These are phyloP conservation scores for Scolopax bukidnonensis DNA, from an alignment of 2,797 vertebrate genomes.

Conservation along the genomic window DNA sequence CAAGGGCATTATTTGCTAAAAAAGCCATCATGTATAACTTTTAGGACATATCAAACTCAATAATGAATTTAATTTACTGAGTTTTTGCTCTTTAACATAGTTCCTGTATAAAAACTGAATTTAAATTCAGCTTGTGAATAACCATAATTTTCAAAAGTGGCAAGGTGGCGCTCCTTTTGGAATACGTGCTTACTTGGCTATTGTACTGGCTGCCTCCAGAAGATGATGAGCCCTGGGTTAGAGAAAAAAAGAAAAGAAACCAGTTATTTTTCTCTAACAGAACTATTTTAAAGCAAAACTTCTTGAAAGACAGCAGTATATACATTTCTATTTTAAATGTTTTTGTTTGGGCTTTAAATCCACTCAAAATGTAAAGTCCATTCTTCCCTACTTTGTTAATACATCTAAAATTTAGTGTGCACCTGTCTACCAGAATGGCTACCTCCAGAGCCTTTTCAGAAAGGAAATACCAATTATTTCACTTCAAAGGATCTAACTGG, in stretches of 20 bases:
- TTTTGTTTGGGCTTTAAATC: not conserved
- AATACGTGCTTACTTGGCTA: constrained; percentile 20
- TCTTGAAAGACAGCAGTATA: not conserved
- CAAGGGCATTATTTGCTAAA: not conserved
- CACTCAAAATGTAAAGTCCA: not conserved
- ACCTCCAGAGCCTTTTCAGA: not conserved
- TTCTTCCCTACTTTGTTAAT: not conserved
- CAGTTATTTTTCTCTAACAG: not conserved
- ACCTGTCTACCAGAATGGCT: not conserved
- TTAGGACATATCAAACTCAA: not conserved
- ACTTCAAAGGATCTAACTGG: not conserved
- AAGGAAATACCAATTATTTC: not conserved
- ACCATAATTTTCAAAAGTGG: not conserved
- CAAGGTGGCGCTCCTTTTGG: not conserved
- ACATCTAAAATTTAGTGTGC: not conserved
- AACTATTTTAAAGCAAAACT: not conserved
- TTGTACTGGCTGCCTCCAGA: constrained; percentile 40
- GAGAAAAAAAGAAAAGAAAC: not conserved
- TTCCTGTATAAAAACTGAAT: not conserved
- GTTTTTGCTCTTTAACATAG: not conserved
- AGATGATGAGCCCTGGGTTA: not conserved
- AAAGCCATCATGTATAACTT: not conserved
- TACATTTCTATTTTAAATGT: not conserved
- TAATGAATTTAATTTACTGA: not conserved
- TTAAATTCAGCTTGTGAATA: not conserved